Base-by-base conservation (phyloP, 2,113 vertebrate species). In the Mustela nigripes region DNA sequence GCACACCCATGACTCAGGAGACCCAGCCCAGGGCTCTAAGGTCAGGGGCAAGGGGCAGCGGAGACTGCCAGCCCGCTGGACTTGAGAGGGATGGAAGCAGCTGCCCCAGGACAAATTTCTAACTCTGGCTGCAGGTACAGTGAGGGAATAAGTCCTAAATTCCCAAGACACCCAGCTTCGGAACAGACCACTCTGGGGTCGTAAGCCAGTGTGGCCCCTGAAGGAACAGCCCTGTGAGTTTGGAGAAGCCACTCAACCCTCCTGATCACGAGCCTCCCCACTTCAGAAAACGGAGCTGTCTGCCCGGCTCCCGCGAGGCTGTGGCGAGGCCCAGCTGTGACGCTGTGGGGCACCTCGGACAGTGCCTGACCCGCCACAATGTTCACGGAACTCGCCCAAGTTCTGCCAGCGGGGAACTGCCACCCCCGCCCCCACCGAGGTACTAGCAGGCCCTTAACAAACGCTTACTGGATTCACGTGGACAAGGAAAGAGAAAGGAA, bases 401-500 rank as follows among this genome's bases (percentile, higher is more conserved):
- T 79, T 18, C 53, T 56, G 53, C 53, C 53, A 18, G 6, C 5
- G 53, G 53, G 53, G 16, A 56, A 56, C 26, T 21, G 5, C 5
- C 1, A 2, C 67, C 78, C 10, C 14, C 0, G 0, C 21, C 48
- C n/a, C 88, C 4, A 14, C 53, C 16, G 78, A 33, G 21, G 42
- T 2, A 4, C 26, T 14, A 0, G 31, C 9, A 50, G 53, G 71
- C 33, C 88, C 31, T 5, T 36, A 4, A 3, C 31, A 31, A 36
- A 22, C 0, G 2, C 36, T 11, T 2, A 2, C 15, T 15, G 42
- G n/a, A 56, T 5, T 33, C 53, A 33, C 1, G 0, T 0, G 0
- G 65, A 71, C 58, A 12, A 26, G 39, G 21, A 31, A 18, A 60
- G 62, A 2, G 7, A 45, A 11, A 33, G 36, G 36, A 16, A 28